A percentile compares a stretch with the other conserved stretches of the same genome.
Evolutionary conservation across 2,888 invertebrate species (phyloP).

Genomic region (Eupithecia tripunctaria): DNA sequence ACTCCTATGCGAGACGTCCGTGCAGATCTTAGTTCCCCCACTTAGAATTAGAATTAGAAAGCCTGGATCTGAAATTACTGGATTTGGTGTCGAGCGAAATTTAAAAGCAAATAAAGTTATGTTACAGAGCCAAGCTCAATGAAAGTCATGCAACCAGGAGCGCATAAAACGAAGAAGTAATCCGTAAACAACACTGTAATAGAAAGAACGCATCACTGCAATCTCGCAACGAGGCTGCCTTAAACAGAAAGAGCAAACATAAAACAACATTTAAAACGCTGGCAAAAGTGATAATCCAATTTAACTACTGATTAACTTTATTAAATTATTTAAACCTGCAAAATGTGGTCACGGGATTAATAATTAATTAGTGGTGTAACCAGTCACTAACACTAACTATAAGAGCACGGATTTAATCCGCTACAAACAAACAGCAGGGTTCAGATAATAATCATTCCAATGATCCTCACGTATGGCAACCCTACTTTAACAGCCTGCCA

Average conservation of each 20-base stretch:
- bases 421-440: conserved; percentile 53
- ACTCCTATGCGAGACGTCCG: no score
- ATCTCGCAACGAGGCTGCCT: background rate
- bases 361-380: background rate
- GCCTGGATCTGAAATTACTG: no score
- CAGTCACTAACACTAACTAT: conserved; percentile 7
- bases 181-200: background rate
- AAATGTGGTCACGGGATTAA: conserved; percentile 4
- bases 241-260: background rate
- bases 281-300: background rate
- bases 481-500: conserved; percentile 18
- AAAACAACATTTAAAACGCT: background rate
- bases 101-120: background rate
- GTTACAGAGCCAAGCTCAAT: background rate
- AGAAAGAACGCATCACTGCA: background rate
- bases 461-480: conserved; percentile 40
- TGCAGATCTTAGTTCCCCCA: no score
- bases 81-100: background rate
- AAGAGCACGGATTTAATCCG: conserved; percentile 10
- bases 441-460: conserved; percentile 71
- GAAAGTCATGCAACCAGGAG: background rate
- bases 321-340: conserved; percentile 5
- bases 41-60: no score
- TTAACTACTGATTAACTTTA: background rate
- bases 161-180: conserved; percentile 1